Base-by-base conservation (phyloP, 2,888 invertebrate species). In the Empis stercorea region DNA sequence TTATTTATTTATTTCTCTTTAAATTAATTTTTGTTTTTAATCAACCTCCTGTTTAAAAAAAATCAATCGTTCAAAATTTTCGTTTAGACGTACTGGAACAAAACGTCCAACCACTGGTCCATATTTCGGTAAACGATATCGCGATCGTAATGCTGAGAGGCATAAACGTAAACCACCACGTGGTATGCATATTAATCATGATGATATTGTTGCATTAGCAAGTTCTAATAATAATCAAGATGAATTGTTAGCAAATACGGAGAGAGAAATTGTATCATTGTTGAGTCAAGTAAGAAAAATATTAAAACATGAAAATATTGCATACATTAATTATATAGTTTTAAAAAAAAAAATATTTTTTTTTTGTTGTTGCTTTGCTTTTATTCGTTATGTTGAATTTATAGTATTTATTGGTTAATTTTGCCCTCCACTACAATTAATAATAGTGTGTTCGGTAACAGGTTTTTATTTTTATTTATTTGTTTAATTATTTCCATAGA, bases 171-270 rank as follows among this genome's bases (percentile, higher is more conserved):
- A 88, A 68, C 87, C 95, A 61, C 95, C 95, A 52, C 84, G 87
- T 62, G 95, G 95, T 72, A 93, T 96, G 85, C 89, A 91, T 76
- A 87, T 96, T 74, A 93, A 92, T 78, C 88, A 93, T 73, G 95
- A 95, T 72, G 95, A 95, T 76, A 79, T 96, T 70, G 84, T 89
- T 58, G 82, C 87, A 59, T 81, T 96, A 77, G 93, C 93, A 52
- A 61, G 61, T 55, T 59, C 64, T 51, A 63, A 60, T 55, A 58
- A 56, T 54, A 65, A 61, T 61, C 63, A 65, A 63, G 86, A 88
- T 59, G 80, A 82, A 64, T 83, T 93, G 73, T 81, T 96, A 62
- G 85, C 84, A 73, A 83, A 87, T 62, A 86, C 93, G 78, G 94
- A 94, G 72, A 80, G 89, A 65, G 94, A 94, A 76, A 84, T 95